Conservation (phyloP, 2,888 invertebrate genomes). For the Nemotelus nigrinus region DNA sequence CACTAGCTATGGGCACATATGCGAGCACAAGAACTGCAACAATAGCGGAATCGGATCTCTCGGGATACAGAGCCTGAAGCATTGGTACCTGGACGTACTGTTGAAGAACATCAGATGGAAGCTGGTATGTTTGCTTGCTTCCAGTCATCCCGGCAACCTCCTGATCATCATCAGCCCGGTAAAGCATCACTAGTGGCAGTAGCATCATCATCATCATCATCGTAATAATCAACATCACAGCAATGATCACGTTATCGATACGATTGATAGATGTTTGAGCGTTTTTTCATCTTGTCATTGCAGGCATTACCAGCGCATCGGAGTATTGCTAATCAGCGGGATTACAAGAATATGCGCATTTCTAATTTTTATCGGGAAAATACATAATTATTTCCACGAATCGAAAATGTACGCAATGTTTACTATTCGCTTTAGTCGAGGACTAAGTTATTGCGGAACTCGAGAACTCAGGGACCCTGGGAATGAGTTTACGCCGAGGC, state of each 20-base stretch:
- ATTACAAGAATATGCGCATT: constrained; percentile 43
- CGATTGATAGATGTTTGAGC: constrained; percentile 21
- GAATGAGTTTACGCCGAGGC: too few relatives aligned
- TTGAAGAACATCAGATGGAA: constrained; percentile 11
- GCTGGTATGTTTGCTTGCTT: not conserved
- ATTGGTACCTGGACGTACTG: not conserved
- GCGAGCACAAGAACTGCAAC: not conserved
- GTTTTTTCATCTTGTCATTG: not conserved
- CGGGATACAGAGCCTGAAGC: not conserved
- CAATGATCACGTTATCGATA: constrained; percentile 10
- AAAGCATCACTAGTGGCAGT: too few relatives aligned
- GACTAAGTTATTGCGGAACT: too few relatives aligned
- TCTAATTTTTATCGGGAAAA: constrained; percentile 45
- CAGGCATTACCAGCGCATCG: not conserved
- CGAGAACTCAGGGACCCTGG: too few relatives aligned
- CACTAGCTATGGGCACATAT: not conserved
- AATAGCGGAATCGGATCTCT: not conserved
- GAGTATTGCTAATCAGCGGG: constrained; percentile 10
- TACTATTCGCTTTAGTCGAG: too few relatives aligned
- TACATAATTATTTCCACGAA: constrained; percentile 38
- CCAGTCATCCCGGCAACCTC: not conserved
- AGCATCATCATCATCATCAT: not conserved
- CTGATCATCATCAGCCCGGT: too few relatives aligned
- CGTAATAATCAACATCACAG: constrained; percentile 5
- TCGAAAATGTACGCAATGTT: not conserved